Conservation (phyloP, 2,888 invertebrate species). For the Leptodirus hochenwartii region DNA sequence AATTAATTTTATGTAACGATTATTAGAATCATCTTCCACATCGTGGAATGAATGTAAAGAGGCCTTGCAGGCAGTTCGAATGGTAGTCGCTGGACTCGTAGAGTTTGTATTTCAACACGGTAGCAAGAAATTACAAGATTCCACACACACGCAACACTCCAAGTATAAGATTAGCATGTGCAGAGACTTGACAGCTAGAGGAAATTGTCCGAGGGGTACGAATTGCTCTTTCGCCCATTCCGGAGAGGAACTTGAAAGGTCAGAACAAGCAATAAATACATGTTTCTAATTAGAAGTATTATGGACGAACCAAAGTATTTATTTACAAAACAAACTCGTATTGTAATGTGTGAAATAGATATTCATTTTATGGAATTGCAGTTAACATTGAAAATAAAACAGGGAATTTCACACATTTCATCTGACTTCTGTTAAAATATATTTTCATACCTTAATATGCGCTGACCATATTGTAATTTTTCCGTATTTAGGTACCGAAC, state of each 20-base stretch:
- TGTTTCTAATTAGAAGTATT: too few species aligned
- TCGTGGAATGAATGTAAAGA: conserved; percentile 44
- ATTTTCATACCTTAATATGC: too few species aligned
- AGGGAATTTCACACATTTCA: background rate
- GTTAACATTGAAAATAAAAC: too few species aligned
- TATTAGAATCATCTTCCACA: conserved; percentile 38
- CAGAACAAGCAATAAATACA: too few species aligned
- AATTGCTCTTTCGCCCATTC: conserved; percentile 88
- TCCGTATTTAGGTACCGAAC: conserved; percentile 34
- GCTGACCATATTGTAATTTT: too few species aligned
- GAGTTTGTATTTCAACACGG: conserved; percentile 62
- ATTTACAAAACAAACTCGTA: too few species aligned
- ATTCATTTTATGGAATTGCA: too few species aligned
- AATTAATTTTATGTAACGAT: conserved; percentile 7
- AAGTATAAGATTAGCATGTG: conserved; percentile 87
- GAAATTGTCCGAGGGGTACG: conserved; percentile 70
- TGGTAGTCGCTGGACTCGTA: conserved; percentile 58
- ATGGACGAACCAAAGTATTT: too few species aligned
- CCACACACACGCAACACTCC: conserved; percentile 38
- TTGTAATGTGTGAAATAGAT: too few species aligned
- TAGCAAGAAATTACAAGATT: conserved; percentile 41
- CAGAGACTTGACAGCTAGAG: conserved; percentile 59
- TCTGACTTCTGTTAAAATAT: too few species aligned
- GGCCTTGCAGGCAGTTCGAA: conserved; percentile 47
- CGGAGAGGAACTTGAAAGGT: conserved; percentile 77